A percentile compares a stretch with the other conserved stretches of the same genome.
Conservation (phyloP, 2,113 vertebrate species). For the Cairina moschata region DNA sequence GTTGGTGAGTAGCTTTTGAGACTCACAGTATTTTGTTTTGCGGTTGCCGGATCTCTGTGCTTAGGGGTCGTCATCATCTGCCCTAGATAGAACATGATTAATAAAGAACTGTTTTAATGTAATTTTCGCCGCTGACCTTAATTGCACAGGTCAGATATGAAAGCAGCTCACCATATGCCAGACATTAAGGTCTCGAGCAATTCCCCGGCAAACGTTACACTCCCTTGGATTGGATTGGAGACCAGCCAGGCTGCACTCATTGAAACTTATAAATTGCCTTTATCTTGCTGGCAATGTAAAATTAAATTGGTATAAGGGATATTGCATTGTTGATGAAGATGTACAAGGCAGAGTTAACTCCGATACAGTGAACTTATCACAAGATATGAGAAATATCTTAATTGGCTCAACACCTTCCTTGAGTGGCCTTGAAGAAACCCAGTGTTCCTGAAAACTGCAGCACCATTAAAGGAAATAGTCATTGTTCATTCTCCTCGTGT, state of each 20-base stretch:
- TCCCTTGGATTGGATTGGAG: constrained; percentile 64
- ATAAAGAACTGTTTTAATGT: constrained; percentile 67
- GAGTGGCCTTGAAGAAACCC: constrained; percentile 25
- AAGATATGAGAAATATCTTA: constrained; percentile 57
- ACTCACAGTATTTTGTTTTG: constrained; percentile 19
- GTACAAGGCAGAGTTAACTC: constrained; percentile 66
- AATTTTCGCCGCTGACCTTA: constrained; percentile 66
- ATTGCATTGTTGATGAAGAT: constrained; percentile 69
- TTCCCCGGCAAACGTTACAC: constrained; percentile 60
- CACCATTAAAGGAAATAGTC: constrained; percentile 7
- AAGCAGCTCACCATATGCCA: constrained; percentile 67
- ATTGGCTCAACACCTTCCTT: constrained; percentile 56
- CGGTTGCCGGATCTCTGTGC: constrained; percentile 10
- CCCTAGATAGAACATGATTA: constrained; percentile 60
- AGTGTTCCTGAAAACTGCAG: constrained; percentile 29
- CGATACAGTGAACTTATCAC: constrained; percentile 16
- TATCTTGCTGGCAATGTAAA: constrained; percentile 68
- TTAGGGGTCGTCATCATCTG: constrained; percentile 50
- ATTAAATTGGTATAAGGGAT: constrained; percentile 67
- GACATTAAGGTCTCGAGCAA: constrained; percentile 65
- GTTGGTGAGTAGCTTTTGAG: not conserved
- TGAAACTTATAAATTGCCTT: constrained; percentile 72
- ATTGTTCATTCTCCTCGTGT: constrained; percentile 23
- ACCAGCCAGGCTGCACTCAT: constrained; percentile 53
- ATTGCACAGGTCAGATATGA: constrained; percentile 69